These are phyloP conservation scores for Drosophila littoralis DNA, from an alignment of 1,140 invertebrate species.

Conservation along the genomic window DNA sequence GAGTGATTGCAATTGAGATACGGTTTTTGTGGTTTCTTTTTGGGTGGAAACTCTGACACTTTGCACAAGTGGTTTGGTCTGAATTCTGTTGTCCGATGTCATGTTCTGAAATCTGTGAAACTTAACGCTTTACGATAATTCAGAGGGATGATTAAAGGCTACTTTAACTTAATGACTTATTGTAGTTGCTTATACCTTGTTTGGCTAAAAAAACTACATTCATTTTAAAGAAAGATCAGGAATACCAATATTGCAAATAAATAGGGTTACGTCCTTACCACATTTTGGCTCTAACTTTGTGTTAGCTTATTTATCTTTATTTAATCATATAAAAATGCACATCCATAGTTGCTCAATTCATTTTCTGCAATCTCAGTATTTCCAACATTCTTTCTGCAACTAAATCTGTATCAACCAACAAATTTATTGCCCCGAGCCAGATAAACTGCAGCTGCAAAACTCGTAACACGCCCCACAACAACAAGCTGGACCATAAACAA, in stretches of 20 bases:
- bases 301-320: no score
- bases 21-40: slow-evolving; percentile 76
- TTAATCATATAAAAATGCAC: slow-evolving; percentile 1
- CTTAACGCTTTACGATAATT: neutral
- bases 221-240: no score
- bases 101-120: neutral
- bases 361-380: slow-evolving; percentile 63
- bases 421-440: slow-evolving; percentile 66
- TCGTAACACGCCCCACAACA: slow-evolving; percentile 19
- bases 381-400: slow-evolving; percentile 36
- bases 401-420: slow-evolving; percentile 47
- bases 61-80: slow-evolving; percentile 12
- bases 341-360: slow-evolving; percentile 73
- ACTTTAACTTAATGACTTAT: no score
- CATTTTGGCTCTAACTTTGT: neutral
- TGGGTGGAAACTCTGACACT: slow-evolving; percentile 18
- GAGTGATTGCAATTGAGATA: slow-evolving; percentile 83
- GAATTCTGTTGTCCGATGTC: neutral
- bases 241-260: neutral
- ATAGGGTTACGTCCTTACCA: neutral
- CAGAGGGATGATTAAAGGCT: neutral
- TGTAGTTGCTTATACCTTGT: no score
- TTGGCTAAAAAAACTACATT: no score
- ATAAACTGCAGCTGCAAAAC: slow-evolving; percentile 57
- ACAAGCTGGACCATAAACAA: slow-evolving; percentile 34